phyloP scores from a whole-genome alignment of 2,113 vertebrate genomes.

The Lathamus discolor region DNA sequence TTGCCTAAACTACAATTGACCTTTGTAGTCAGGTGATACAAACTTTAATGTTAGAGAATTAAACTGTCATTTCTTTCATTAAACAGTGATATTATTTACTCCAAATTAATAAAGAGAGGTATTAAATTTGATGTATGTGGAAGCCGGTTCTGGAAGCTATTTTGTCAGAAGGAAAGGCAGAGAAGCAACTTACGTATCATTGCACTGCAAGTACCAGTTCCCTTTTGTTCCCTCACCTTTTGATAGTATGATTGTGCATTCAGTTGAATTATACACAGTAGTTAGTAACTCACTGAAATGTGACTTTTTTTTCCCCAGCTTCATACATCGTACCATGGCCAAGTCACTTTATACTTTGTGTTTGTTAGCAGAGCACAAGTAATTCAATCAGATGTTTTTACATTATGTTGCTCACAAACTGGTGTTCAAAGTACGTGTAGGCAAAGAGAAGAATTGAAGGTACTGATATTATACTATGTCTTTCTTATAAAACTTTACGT shows the following conservation, averaged over 20 bases:
- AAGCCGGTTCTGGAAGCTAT: not conserved
- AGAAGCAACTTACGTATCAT: not conserved
- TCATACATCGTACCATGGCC: not conserved
- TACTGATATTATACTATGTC: not conserved
- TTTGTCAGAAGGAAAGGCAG: not conserved
- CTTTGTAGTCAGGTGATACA: not conserved
- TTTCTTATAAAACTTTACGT: not conserved
- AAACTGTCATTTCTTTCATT: not conserved
- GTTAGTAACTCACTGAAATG: not conserved
- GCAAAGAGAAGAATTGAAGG: not conserved
- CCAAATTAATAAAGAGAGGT: not conserved
- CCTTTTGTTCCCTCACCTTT: not conserved
- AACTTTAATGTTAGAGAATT: not conserved
- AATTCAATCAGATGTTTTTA: not conserved
- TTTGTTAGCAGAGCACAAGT: not conserved
- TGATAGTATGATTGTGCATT: not conserved
- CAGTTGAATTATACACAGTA: not conserved
- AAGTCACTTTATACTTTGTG: not conserved
- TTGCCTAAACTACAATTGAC: not conserved
- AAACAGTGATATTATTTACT: not conserved
- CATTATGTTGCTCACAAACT: not conserved
- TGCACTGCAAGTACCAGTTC: not conserved
- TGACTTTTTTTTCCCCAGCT: not conserved
- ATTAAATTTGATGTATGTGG: not conserved
- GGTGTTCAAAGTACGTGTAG: not conserved